Evolutionary conservation across 2,113 vertebrate species (phyloP), one percentile per base, ranked within the genome.

Genomic region (Emydura subglobosa): DNA sequence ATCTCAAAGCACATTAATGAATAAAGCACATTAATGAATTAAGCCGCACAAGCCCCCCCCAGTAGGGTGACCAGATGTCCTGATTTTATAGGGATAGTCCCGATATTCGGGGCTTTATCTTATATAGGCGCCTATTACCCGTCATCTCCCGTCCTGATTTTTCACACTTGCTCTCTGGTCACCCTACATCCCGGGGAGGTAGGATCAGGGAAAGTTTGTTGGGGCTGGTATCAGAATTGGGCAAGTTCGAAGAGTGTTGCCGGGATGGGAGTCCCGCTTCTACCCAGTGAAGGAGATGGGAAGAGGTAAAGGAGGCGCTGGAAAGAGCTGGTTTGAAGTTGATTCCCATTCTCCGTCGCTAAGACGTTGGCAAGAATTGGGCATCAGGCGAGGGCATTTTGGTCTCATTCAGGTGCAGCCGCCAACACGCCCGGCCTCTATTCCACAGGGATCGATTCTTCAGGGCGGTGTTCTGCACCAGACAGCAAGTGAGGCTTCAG

Each of bases 311-410:
- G 93, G 17, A 57, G 82, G 59, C 27, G 27, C 65, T 53, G 44
- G 11, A 25, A 83, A 65, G 68, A 42, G 10, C 47, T 86, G 81
- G 78, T 72, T 85, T 82, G 87, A 79, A 25, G 29, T 51, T 24
- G 84, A 19, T 57, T 72, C 79, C 72, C 44, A 27, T 55, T 86
- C 89, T 39, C 59, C 51, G 85, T 65, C 86, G 72, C 82, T 65
- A 0, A 8, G 83, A 74, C 21, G 0, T 4, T 61, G 72, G 83
- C 87, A 88, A 87, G 88, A 86, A 61, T 83, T 84, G n/a, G 27
- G 88, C 86, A 84, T 81, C 80, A 88, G n/a, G 51, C 83, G 29
- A 76, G 83, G 91, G 86, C 86, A 93, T 81, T 74, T 55, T 68
- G 86, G 87, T 87, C 88, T 81, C 22, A 0, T 34, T 57, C 44